Percentiles rank a stretch among this genome's conserved stretches.
Conservation (phyloP, 1,140 invertebrate genomes). For the Spodoptera litura region DNA sequence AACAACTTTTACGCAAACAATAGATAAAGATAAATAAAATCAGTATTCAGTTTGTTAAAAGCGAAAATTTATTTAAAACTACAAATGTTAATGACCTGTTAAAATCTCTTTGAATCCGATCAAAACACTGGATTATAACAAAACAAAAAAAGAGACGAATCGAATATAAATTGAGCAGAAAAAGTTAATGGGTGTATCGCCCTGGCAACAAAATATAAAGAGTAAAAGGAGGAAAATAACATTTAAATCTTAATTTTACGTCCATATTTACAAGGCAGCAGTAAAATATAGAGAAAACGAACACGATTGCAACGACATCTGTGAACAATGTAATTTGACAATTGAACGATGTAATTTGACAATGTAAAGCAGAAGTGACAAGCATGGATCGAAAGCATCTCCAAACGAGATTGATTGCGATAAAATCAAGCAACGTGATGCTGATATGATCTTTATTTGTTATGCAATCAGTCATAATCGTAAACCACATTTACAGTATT, state of each 20-base stretch:
- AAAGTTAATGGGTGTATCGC: constrained; percentile 57
- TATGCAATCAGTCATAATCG: constrained; percentile 62
- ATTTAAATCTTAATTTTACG: constrained; percentile 5
- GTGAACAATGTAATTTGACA: constrained; percentile 57
- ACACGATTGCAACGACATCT: constrained; percentile 7
- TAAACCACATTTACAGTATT: constrained; percentile 52
- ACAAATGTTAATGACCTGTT: constrained; percentile 58
- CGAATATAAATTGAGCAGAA: constrained; percentile 56
- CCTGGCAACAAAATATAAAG: neutral
- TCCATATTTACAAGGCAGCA: neutral
- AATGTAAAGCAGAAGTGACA: constrained; percentile 63
- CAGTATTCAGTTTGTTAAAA: neutral
- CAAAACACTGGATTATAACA: constrained; percentile 27
- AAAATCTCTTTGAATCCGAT: constrained; percentile 49
- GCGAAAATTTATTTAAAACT: constrained; percentile 7
- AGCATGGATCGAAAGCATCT: constrained; percentile 64
- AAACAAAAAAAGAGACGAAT: constrained; percentile 49
- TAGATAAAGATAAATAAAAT: neutral
- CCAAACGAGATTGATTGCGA: constrained; percentile 70
- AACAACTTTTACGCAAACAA: neutral
- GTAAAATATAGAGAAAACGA: neutral
- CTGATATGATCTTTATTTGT: constrained; percentile 66
- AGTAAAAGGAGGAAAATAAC: constrained; percentile 10
- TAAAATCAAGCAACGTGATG: constrained; percentile 73
- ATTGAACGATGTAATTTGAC: constrained; percentile 57